Conservation (phyloP, 1,140 invertebrate genomes). For the Procambarus clarkii region DNA sequence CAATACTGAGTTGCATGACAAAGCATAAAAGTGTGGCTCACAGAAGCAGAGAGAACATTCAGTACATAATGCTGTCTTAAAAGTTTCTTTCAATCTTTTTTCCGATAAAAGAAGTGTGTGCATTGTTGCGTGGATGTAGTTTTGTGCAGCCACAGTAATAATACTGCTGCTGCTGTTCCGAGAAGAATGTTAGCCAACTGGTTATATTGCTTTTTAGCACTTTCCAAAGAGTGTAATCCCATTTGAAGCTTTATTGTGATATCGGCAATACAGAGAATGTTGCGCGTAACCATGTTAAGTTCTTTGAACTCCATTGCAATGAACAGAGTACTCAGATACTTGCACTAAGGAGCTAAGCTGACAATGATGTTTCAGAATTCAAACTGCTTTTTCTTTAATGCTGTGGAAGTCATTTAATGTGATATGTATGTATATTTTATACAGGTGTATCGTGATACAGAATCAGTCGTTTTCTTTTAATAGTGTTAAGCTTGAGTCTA, state of each 20-base stretch:
- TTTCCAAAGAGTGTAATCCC: slow-evolving; percentile 64
- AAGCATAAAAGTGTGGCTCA: too few relatives aligned
- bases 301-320: slow-evolving; percentile 27
- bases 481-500: slow-evolving; percentile 41
- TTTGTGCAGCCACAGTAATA: background rate
- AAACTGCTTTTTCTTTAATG: slow-evolving; percentile 36
- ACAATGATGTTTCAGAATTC: slow-evolving; percentile 24
- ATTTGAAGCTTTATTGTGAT: slow-evolving; percentile 64
- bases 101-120: background rate
- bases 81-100: too few relatives aligned
- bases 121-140: background rate
- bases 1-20: too few relatives aligned
- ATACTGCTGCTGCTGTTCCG: background rate
- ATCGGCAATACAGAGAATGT: slow-evolving; percentile 44
- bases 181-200: slow-evolving; percentile 22
- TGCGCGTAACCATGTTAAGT: slow-evolving; percentile 24
- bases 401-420: slow-evolving; percentile 64
- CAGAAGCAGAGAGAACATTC: too few relatives aligned
- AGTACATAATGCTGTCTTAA: too few relatives aligned
- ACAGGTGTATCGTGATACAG: slow-evolving; percentile 54
- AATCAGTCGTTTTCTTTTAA: slow-evolving; percentile 25
- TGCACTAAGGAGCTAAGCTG: background rate
- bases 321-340: background rate
- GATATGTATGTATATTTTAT: slow-evolving; percentile 67
- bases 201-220: slow-evolving; percentile 52